Base-by-base conservation (phyloP, 2,888 invertebrate genomes). In the Idaea biselata region DNA sequence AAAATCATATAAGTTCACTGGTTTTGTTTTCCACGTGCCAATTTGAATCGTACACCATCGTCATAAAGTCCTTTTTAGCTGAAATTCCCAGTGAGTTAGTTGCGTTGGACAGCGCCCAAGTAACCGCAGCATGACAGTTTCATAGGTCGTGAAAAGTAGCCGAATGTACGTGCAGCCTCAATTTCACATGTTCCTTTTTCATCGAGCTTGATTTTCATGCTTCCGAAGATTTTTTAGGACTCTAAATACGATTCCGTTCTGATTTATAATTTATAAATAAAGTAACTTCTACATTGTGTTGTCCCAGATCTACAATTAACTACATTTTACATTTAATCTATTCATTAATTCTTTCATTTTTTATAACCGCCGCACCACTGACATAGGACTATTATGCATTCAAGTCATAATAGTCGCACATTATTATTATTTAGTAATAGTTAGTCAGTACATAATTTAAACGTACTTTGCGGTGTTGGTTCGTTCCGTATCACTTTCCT, bases 81-180 rank as follows among this genome's bases (percentile, higher is more conserved):
- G 67, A 73, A 67, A 63, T 67, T 69, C 54, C 63, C 63, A 61
- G 68, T 63, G 58, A 18, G 64, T 75, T 76, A 68, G 72, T 71
- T 64, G 62, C 63, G 33, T 70, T 70, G 68, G 68, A 64, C 44
- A 63, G 61, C 57, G 66, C 67, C 78, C 78, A 78, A 79, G 73
- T 67, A 60, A 73, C 79, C 79, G 63, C 77, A 71, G 64, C 70
- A 73, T 74, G 81, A 83, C 83, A 80, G 79, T 79, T 82, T 75
- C 82, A 80, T 79, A 76, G 76, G 74, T 69, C 68, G 73, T 80
- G 79, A 82, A 80, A 82, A 83, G 80, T 82, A 73, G 79, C 77
- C 71, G 78, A 79, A 75, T 79, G 74, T 44, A 44, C 44, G 58
- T 68, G 61, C 69, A 59, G 68, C 67, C 73, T 70, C 71, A 75